phyloP scores from a whole-genome alignment of 2,888 invertebrate genomes.

The Eustalomyia histrio region DNA sequence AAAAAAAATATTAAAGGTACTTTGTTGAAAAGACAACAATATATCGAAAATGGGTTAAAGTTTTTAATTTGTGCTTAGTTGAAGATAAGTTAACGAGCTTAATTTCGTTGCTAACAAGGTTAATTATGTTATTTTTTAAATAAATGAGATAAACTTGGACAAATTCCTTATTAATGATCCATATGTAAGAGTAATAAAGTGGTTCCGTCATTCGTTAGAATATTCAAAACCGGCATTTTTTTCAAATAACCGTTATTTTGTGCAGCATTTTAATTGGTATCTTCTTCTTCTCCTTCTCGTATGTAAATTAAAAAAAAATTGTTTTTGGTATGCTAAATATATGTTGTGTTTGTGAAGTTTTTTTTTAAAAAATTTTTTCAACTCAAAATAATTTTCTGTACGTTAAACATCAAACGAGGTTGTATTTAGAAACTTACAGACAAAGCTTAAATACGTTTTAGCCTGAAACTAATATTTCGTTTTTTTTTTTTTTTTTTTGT shows the following conservation, averaged over 20 bases:
- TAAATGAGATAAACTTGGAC: no score
- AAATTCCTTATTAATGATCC: no score
- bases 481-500: no score
- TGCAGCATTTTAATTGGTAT: conserved; percentile 1
- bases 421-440: conserved; percentile 10
- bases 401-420: conserved; percentile 13
- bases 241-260: background rate
- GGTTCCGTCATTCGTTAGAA: background rate
- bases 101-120: no score
- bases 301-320: conserved; percentile 42
- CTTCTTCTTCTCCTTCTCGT: background rate
- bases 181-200: no score
- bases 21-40: no score
- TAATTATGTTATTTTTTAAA: no score
- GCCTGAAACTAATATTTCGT: conserved; percentile 30
- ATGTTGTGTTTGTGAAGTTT: conserved; percentile 37
- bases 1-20: no score
- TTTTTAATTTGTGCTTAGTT: no score
- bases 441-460: conserved; percentile 16
- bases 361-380: conserved; percentile 14
- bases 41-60: no score
- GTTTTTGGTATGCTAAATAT: conserved; percentile 49
- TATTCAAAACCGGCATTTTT: background rate
- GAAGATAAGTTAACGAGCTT: no score
- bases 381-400: conserved; percentile 13